Evolutionary conservation across 92 coral and sea anemone genomes (phyloP), one percentile per base, ranked within the genome.

Genomic region (Heliopora coerulea): DNA sequence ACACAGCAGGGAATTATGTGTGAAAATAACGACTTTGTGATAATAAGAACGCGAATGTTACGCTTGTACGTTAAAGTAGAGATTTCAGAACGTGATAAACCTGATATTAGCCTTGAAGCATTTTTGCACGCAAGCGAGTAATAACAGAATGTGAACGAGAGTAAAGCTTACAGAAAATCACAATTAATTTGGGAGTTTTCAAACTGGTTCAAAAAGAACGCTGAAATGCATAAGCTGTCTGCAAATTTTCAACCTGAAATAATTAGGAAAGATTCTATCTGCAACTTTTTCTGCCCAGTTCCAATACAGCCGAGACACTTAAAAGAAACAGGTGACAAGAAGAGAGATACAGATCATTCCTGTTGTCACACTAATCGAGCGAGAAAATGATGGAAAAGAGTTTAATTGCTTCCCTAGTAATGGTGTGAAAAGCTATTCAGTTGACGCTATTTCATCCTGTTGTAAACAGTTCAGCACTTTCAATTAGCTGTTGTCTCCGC

Each of bases 311-410:
- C 4, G 42, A 37, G 42, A 37, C 42, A 37, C 4, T 37, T 37
- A 37, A 4, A 11, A 11, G 42, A 4, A 4, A 4, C 6, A 37
- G 42, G 42, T 37, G 42, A 37, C 42, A 37, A 4, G 42, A 2
- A 46, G 52, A 15, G 15, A n/a, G 52, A 15, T 37, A 37, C 4
- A 46, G 7, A 46, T 44, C 46, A 59, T 48, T 67, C 26, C 10
- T 49, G 27, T 52, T 67, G 74, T 67, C 59, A 44, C 32, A 8
- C 74, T 13, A 44, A 52, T 67, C 7, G 40, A 3, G 77, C 49
- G 63, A 19, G 35, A 70, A 70, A 52, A 70, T 70, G 77, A 70
- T 70, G 49, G 77, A 70, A 49, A 2, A 40, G 37, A 31, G 35
- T 70, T 15, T 70, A 70, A 70, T 70, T 54, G 63, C 54, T 33